Evolutionary conservation across 2,888 invertebrate species (phyloP).

Genomic region (Doris montereyensis): DNA sequence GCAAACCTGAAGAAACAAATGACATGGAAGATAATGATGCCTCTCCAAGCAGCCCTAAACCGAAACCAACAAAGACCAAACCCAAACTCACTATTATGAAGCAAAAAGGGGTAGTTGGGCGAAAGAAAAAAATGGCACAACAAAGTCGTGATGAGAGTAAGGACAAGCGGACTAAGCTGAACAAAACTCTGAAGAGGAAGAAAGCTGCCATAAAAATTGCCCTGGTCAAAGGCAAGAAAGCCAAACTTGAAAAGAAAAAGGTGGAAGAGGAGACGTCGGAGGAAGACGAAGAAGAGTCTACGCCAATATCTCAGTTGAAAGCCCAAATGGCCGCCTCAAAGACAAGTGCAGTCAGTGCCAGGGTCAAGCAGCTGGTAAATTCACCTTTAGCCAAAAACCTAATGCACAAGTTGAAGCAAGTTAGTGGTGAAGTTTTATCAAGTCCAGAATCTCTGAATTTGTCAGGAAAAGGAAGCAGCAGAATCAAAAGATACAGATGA

Average conservation of each 20-base stretch:
- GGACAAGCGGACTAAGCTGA: not conserved
- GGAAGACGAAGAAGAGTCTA: conserved; percentile 36
- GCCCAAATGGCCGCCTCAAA: conserved; percentile 14
- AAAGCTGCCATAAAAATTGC: not conserved
- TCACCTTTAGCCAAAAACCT: conserved; percentile 26
- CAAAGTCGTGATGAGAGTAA: not conserved
- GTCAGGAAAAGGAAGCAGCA: too few species aligned
- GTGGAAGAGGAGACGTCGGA: not conserved
- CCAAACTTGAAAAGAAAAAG: not conserved
- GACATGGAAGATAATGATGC: too few species aligned
- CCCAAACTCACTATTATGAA: not conserved
- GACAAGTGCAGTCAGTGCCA: not conserved
- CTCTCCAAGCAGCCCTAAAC: too few species aligned
- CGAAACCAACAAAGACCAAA: not conserved
- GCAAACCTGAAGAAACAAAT: not conserved
- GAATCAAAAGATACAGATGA: not conserved
- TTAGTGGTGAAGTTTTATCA: not conserved
- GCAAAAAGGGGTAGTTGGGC: not conserved
- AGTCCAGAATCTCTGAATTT: too few species aligned
- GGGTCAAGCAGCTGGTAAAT: not conserved
- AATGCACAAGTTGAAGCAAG: conserved; percentile 11
- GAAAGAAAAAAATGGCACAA: not conserved
- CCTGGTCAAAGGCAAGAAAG: not conserved
- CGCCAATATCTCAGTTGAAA: conserved; percentile 34
- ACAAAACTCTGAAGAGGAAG: not conserved